Conservation (phyloP, 2,113 vertebrate species). For the Alosa alosa region DNA sequence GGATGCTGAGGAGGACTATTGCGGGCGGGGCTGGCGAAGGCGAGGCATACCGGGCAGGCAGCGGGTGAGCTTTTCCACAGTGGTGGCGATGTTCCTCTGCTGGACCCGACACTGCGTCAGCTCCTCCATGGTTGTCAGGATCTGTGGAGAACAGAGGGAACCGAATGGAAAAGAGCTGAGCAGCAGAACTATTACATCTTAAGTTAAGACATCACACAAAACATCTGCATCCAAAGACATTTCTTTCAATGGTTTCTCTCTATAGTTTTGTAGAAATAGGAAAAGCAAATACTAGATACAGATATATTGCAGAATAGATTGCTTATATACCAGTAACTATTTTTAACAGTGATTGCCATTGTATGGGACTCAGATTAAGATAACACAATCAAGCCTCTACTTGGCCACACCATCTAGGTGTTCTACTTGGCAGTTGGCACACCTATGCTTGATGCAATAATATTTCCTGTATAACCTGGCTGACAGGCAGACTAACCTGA, state of each 20-base stretch:
- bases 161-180: background rate
- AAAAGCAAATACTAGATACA: no score
- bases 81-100: conserved; percentile 93
- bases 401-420: no score
- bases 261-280: no score
- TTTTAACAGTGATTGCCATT: background rate
- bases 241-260: no score
- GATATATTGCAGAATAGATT: no score
- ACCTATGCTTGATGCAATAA: no score
- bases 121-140: conserved; percentile 86
- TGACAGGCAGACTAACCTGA: no score
- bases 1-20: background rate
- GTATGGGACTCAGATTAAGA: background rate
- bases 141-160: conserved; percentile 59
- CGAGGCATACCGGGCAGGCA: conserved; percentile 84
- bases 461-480: no score
- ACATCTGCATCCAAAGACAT: background rate
- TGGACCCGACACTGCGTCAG: conserved; percentile 88
- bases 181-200: background rate
- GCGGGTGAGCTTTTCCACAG: conserved; percentile 88
- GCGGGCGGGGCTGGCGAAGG: background rate
- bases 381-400: background rate
- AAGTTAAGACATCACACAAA: background rate
- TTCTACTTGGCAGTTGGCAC: no score
- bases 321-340: no score